A percentile compares a stretch with the other conserved stretches of the same genome.
phyloP scores from a whole-genome alignment of 2,888 invertebrate species.

The Mesorhabditis spiculigera region DNA sequence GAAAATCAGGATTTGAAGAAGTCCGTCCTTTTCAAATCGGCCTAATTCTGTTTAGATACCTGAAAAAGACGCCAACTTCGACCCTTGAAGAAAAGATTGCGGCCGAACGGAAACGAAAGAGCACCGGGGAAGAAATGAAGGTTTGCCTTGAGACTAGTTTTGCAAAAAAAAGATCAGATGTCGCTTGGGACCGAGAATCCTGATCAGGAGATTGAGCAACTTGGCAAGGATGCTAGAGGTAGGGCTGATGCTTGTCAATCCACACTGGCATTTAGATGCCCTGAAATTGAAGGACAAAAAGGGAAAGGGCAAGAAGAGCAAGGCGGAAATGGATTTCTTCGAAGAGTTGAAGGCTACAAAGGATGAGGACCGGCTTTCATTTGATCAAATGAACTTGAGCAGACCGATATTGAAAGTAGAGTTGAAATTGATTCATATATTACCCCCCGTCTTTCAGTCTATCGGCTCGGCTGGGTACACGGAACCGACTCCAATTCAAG shows the following conservation, averaged over 20 bases:
- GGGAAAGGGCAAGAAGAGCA: conserved; percentile 23
- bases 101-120: conserved; percentile 32
- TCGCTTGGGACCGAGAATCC: conserved; percentile 11
- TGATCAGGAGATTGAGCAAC: conserved; percentile 42
- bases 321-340: conserved; percentile 28
- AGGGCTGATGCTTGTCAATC: not conserved
- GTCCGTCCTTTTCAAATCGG: conserved; percentile 1
- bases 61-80: conserved; percentile 44
- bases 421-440: conserved; percentile 6
- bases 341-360: conserved; percentile 26
- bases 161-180: not conserved
- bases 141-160: conserved; percentile 7
- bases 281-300: conserved; percentile 35
- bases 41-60: conserved; percentile 24
- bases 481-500: conserved; percentile 93
- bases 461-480: conserved; percentile 82
- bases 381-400: conserved; percentile 90
- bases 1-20: conserved; percentile 36
- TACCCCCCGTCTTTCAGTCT: conserved; percentile 66
- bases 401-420: conserved; percentile 79
- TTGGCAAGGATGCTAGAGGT: conserved; percentile 34
- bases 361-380: conserved; percentile 40
- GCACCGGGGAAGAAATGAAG: conserved; percentile 30
- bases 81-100: conserved; percentile 53
- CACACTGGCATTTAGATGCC: conserved; percentile 22